A percentile compares a stretch with the other conserved stretches of the same genome.
Evolutionary conservation across 2,888 invertebrate species (phyloP).

Genomic region (Callinectes sapidus): DNA sequence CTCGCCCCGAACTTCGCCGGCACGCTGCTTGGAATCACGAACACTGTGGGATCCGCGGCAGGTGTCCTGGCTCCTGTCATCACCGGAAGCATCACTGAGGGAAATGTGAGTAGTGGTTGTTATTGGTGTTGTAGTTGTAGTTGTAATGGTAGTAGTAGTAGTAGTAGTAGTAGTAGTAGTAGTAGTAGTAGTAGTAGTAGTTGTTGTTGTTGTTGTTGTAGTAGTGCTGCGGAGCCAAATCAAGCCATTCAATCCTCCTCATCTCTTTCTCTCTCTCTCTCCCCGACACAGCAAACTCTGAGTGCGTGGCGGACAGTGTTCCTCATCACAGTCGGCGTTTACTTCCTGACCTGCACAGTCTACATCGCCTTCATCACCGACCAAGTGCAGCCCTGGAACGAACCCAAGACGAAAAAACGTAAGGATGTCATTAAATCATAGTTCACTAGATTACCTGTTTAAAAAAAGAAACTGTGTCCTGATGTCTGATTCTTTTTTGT

Average conservation of each 20-base stretch:
- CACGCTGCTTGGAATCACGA: slow-evolving; percentile 73
- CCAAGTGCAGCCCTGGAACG: slow-evolving; percentile 60
- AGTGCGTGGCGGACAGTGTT: slow-evolving; percentile 62
- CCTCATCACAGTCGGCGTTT: slow-evolving; percentile 55
- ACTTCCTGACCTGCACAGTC: slow-evolving; percentile 53
- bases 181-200: background rate
- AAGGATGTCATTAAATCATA: background rate
- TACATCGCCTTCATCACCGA: slow-evolving; percentile 57
- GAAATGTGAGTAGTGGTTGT: slow-evolving; percentile 60
- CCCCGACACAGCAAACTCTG: slow-evolving; percentile 54
- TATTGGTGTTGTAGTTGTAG: background rate
- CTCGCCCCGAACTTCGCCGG: slow-evolving; percentile 72
- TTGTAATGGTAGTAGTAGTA: background rate
- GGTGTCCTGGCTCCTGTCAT: slow-evolving; percentile 73
- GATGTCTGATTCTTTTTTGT: too few species aligned
- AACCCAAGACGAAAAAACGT: slow-evolving; percentile 32
- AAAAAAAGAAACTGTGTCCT: too few species aligned
- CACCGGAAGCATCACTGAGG: slow-evolving; percentile 72
- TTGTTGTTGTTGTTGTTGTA: background rate
- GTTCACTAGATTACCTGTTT: too few species aligned
- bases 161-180: background rate
- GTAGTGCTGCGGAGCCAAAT: background rate
- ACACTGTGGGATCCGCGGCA: slow-evolving; percentile 74
- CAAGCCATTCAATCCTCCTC: too few species aligned
- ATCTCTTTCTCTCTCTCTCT: background rate